Evolutionary conservation across 1,140 invertebrate genomes (phyloP).

Genomic region (Adelges cooleyi): DNA sequence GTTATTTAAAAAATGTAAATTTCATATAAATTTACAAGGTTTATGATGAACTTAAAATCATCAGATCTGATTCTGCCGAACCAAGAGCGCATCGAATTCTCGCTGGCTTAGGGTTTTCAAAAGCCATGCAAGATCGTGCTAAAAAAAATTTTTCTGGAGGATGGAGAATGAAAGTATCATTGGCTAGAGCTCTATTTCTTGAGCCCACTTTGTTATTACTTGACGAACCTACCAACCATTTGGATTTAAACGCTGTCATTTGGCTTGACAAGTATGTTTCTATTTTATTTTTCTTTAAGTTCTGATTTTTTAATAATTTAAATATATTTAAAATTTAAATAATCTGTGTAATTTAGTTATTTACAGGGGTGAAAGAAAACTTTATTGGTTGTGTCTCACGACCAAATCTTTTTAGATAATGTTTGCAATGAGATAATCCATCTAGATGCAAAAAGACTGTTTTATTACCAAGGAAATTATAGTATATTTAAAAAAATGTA

Average conservation of each 20-base stretch:
- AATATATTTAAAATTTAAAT: no score
- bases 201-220: conserved; percentile 90
- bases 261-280: conserved; percentile 88
- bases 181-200: conserved; percentile 78
- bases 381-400: conserved; percentile 92
- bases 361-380: conserved; percentile 97
- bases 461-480: conserved; percentile 98
- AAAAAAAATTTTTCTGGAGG: conserved; percentile 96
- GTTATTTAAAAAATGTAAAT: no score
- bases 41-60: conserved; percentile 89
- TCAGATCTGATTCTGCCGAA: conserved; percentile 94
- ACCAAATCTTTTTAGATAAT: conserved; percentile 98
- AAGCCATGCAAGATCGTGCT: conserved; percentile 84
- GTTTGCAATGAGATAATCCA: conserved; percentile 99
- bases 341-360: conserved; percentile 48
- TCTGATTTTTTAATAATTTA: neutral
- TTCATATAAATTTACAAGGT: conserved; percentile 44
- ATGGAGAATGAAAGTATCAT: conserved; percentile 96
- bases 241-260: conserved; percentile 96
- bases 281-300: conserved; percentile 16
- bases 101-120: conserved; percentile 90
- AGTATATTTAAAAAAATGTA: conserved; percentile 99
- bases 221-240: conserved; percentile 92
- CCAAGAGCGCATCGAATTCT: conserved; percentile 86
- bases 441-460: conserved; percentile 85